Conservation (phyloP, 2,797 vertebrate species). For the Alectoris magna region DNA sequence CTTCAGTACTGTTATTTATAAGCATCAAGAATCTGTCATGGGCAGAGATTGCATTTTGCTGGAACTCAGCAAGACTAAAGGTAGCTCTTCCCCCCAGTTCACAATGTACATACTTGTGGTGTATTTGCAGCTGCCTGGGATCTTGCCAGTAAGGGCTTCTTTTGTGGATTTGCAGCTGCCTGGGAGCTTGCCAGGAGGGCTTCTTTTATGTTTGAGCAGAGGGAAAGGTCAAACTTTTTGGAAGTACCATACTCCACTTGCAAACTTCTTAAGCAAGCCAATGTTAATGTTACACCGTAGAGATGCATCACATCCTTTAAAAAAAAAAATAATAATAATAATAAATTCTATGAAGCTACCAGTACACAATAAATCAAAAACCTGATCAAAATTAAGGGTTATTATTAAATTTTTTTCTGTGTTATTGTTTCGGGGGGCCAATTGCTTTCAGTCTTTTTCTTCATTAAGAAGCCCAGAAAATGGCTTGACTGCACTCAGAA, state of each 20-base stretch:
- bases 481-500: not conserved
- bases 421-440: not conserved
- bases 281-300: not conserved
- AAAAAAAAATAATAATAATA: no score
- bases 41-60: not conserved
- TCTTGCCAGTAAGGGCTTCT: not conserved
- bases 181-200: not conserved
- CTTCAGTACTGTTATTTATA: not conserved
- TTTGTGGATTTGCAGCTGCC: not conserved
- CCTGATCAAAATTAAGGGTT: not conserved
- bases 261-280: rapidly evolving
- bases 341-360: not conserved
- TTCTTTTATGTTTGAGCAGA: not conserved
- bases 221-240: not conserved
- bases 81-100: not conserved
- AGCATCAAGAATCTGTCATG: not conserved
- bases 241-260: rapidly evolving
- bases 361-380: not conserved
- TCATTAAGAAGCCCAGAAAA: not conserved
- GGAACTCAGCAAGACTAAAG: not conserved
- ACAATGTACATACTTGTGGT: not conserved
- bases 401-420: not conserved
- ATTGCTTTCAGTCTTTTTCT: not conserved
- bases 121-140: not conserved
- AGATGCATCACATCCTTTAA: rapidly evolving